A percentile compares a stretch with the other conserved stretches of the same genome.
Evolutionary conservation across 2,113 vertebrate species (phyloP).

Genomic region (Psittacula cyanocephala): DNA sequence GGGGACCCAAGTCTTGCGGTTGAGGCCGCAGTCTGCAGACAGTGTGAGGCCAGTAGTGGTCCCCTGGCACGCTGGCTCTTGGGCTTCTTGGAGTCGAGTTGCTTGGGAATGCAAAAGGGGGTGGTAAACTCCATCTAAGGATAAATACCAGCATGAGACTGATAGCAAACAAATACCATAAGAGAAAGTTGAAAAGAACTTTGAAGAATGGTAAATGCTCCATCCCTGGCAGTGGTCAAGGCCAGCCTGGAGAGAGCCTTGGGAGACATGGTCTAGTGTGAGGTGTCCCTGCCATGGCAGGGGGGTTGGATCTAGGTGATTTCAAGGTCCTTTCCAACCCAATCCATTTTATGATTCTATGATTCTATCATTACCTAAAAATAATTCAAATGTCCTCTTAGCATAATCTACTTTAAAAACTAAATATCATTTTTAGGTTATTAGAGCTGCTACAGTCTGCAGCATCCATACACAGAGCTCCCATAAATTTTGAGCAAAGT

Average conservation of each 20-base stretch:
- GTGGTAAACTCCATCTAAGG: neutral
- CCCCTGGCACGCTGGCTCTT: neutral
- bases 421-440: slow-evolving; percentile 31
- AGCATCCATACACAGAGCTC: neutral
- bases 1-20: neutral
- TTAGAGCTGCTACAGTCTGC: neutral
- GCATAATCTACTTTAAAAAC: slow-evolving; percentile 23
- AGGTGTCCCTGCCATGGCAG: neutral
- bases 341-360: neutral
- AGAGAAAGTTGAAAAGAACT: neutral
- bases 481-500: neutral
- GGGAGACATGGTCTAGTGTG: neutral
- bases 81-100: neutral
- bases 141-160: neutral
- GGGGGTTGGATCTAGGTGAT: neutral
- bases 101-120: neutral
- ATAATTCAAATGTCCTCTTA: neutral
- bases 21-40: neutral
- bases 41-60: neutral
- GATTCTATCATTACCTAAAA: neutral
- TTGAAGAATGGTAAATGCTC: neutral
- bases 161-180: neutral
- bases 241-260: neutral
- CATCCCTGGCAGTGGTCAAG: neutral
- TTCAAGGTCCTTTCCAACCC: neutral